A percentile compares a stretch with the other conserved stretches of the same genome.
These are phyloP conservation scores for Micronisus gabar DNA, from an alignment of 2,113 vertebrate genomes.

Conservation along the genomic window DNA sequence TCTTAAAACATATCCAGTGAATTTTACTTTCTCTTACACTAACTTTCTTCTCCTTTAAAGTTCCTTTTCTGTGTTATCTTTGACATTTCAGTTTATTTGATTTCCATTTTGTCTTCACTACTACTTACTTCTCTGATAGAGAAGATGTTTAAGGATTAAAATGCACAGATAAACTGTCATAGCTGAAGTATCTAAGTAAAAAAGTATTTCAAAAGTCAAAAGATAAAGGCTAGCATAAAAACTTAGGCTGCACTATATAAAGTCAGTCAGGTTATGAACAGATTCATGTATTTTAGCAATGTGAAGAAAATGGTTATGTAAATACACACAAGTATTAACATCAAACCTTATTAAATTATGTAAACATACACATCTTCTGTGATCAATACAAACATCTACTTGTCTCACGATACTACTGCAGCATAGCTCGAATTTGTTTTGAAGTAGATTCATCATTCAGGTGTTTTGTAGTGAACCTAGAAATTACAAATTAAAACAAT, in stretches of 20 bases:
- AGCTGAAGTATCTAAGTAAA: slow-evolving; percentile 63
- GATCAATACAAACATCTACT: slow-evolving; percentile 90
- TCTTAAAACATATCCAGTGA: neutral
- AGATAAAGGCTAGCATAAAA: slow-evolving; percentile 79
- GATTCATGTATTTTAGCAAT: slow-evolving; percentile 75
- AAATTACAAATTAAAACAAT: slow-evolving; percentile 15
- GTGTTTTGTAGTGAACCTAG: slow-evolving; percentile 98
- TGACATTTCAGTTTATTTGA: neutral
- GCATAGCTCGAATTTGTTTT: slow-evolving; percentile 96
- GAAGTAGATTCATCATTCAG: slow-evolving; percentile 98
- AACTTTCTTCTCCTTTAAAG: neutral
- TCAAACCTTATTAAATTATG: slow-evolving; percentile 98
- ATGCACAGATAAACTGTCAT: slow-evolving; percentile 35
- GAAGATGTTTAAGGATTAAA: slow-evolving; percentile 46
- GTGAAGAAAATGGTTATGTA: slow-evolving; percentile 86
- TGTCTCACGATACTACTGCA: slow-evolving; percentile 85
- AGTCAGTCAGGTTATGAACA: slow-evolving; percentile 77
- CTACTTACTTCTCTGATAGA: slow-evolving; percentile 28
- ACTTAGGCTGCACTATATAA: slow-evolving; percentile 74
- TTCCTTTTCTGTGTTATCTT: neutral
- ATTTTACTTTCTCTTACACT: neutral
- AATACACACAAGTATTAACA: slow-evolving; percentile 95
- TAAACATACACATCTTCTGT: slow-evolving; percentile 99
- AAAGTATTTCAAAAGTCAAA: slow-evolving; percentile 56
- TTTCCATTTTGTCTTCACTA: slow-evolving; percentile 35